Evolutionary conservation across 1,140 invertebrate genomes (phyloP).

Genomic region (Drosophila kohkoa): DNA sequence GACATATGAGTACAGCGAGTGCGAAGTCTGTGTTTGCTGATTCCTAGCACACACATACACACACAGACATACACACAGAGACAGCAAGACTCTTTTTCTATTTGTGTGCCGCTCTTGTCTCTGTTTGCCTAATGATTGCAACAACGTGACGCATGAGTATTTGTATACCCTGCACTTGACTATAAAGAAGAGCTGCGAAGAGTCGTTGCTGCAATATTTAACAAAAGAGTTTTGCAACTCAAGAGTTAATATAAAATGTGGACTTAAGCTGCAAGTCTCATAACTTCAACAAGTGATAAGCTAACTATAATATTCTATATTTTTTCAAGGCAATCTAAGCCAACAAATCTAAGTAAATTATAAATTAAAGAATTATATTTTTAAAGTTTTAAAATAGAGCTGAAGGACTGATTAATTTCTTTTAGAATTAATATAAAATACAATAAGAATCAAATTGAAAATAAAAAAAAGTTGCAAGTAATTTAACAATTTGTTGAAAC

Average conservation of each 20-base stretch:
- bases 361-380: no score
- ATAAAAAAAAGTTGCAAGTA: no score
- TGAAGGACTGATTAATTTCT: no score
- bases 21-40: conserved; percentile 54
- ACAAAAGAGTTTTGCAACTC: background rate
- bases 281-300: no score
- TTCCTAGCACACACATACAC: conserved; percentile 49
- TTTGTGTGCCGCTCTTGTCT: conserved; percentile 29
- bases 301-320: background rate
- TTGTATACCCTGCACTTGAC: conserved; percentile 33
- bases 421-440: no score
- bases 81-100: conserved; percentile 2
- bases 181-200: background rate
- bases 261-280: no score
- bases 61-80: conserved; percentile 6
- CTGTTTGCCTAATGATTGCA: conserved; percentile 67
- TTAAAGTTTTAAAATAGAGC: no score
- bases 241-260: no score
- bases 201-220: background rate
- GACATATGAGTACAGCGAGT: conserved; percentile 43
- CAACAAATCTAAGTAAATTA: no score
- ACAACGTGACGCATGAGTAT: conserved; percentile 69
- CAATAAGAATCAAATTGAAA: no score
- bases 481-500: no score
- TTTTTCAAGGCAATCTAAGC: no score